A percentile compares a stretch with the other conserved stretches of the same genome.
These are phyloP conservation scores for Chloropsis cyanopogon DNA, from an alignment of 2,113 vertebrate genomes.

Conservation along the genomic window DNA sequence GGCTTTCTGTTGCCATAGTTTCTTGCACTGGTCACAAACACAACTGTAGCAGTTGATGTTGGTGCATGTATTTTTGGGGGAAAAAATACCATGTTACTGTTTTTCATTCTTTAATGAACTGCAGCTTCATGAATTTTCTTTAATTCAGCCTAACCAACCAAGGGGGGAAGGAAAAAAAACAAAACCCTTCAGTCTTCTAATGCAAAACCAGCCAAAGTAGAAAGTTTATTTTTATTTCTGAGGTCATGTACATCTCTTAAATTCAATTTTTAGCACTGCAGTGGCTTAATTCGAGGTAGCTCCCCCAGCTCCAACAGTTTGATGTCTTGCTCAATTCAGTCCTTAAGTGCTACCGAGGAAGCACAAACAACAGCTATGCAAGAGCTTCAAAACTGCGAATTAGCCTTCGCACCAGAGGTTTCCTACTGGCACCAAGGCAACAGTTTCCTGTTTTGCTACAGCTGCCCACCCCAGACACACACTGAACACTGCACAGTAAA, in stretches of 20 bases:
- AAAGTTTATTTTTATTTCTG: constrained; percentile 54
- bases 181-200: not conserved
- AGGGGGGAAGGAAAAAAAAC: not conserved
- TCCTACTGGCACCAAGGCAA: not conserved
- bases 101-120: not conserved
- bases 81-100: not conserved
- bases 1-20: not conserved
- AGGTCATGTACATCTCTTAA: constrained; percentile 43
- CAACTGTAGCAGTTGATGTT: not conserved
- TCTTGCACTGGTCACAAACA: not conserved
- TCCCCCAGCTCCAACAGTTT: not conserved
- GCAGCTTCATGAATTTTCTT: not conserved
- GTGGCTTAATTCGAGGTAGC: not conserved
- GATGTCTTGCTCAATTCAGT: not conserved
- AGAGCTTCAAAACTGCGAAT: not conserved
- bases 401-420: not conserved
- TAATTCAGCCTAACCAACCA: not conserved
- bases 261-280: constrained; percentile 8
- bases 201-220: constrained; percentile 29
- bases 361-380: not conserved
- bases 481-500: not conserved
- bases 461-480: not conserved
- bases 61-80: not conserved
- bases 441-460: not conserved
- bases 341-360: not conserved